Evolutionary conservation across 2,113 vertebrate species (phyloP), one percentile per base, ranked within the genome.

Genomic region (Gallinago jamesoni): DNA sequence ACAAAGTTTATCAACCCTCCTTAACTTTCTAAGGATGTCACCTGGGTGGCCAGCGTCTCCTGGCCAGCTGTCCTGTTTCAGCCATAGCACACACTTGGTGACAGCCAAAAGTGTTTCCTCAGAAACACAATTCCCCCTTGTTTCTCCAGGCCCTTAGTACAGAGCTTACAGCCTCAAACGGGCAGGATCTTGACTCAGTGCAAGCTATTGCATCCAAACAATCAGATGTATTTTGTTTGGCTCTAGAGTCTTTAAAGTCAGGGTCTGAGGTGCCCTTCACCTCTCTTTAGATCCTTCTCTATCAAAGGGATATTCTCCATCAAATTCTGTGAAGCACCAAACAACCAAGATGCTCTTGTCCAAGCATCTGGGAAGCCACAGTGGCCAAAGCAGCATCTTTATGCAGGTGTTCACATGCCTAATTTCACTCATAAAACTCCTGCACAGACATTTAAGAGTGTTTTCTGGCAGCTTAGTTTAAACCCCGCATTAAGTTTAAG

Each of bases 91-190:
- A 1, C 0, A 6, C 64, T 84, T 2, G 1, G 27, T 79, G 27
- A 9, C 68, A 83, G 50, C 68, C 14, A 3, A 81, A 87, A 89
- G 12, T 19, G 25, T 67, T 87, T 77, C 73, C 3, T 4, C 50
- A 63, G 31, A 56, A 81, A 57, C 2, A 0, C 0, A 4, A 43
- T 84, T 59, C n/a, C 22, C 30, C 6, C 12, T 64, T 0, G 0
- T 87, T 92, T 87, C 77, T 87, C n/a, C 37, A 43, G 31, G 23
- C 33, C 66, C 12, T 84, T 22, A 19, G 52, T 24, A 53, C 84
- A 79, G 66, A 74, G 21, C 33, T 87, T 86, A 33, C 27, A 72
- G 72, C 53, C 75, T 83, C 10, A 14, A 92, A 67, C 7, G 59
- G 56, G 14, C 52, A 72, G 47, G 43, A 52, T 84, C 45, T 67